A percentile compares a stretch with the other conserved stretches of the same genome.
phyloP scores from a whole-genome alignment of 2,113 vertebrate genomes.

The Aegypius monachus region DNA sequence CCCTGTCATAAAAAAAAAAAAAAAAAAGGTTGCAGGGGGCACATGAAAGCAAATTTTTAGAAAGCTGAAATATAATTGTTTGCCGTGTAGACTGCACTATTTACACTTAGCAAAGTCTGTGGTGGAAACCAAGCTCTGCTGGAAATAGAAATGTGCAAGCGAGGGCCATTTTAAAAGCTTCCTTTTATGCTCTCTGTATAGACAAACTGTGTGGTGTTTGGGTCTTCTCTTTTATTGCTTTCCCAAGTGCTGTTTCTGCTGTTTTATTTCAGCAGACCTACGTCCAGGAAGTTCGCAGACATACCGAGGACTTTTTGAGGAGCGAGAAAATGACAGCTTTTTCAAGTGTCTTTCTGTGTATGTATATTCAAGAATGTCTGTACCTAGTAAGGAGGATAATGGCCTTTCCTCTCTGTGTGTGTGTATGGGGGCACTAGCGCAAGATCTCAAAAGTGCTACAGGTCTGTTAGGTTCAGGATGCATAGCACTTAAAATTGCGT shows the following conservation, averaged over 20 bases:
- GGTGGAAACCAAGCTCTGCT: not conserved
- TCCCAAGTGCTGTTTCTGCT: not conserved
- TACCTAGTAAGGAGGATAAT: not conserved
- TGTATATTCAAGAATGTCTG: not conserved
- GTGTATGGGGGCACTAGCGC: not conserved
- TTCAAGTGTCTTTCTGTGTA: constrained; percentile 89
- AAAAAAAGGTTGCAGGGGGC: not conserved
- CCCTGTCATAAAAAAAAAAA: not conserved
- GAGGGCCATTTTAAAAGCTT: not conserved
- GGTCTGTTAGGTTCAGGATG: not conserved
- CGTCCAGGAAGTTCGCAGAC: constrained; percentile 39
- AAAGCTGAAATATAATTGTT: not conserved
- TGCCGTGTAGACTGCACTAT: not conserved
- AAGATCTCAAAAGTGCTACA: not conserved
- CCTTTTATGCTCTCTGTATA: not conserved
- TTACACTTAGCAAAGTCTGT: not conserved
- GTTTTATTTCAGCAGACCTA: constrained; percentile 60
- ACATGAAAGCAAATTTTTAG: not conserved
- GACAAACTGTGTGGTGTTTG: not conserved
- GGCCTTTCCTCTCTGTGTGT: not conserved
- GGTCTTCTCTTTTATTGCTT: not conserved
- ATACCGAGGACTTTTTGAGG: constrained; percentile 60
- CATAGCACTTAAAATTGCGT: not conserved
- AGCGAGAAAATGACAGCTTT: constrained; percentile 79
- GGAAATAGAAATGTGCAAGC: not conserved